A percentile compares a stretch with the other conserved stretches of the same genome.
phyloP scores from a whole-genome alignment of 2,113 vertebrate species.

The Peromyscus californicus region DNA sequence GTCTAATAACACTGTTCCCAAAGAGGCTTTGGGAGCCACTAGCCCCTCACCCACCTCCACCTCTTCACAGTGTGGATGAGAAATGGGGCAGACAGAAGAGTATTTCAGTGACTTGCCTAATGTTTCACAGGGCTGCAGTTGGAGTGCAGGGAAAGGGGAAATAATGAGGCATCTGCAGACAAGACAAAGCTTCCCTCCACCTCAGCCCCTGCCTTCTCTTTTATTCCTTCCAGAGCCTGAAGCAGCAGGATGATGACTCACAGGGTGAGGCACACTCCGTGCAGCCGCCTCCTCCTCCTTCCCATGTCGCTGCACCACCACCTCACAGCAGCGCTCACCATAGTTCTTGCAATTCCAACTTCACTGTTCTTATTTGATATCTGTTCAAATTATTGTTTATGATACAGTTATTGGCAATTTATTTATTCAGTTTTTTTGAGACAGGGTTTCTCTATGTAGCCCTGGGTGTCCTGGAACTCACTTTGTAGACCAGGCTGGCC shows the following conservation, averaged over 20 bases:
- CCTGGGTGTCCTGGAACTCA: not conserved
- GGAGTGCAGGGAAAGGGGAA: conserved; percentile 69
- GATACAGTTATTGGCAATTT: not conserved
- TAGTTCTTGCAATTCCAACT: conserved; percentile 43
- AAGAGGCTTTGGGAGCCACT: conserved; percentile 51
- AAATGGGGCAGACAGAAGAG: conserved; percentile 62
- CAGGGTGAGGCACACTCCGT: conserved; percentile 67
- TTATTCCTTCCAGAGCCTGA: conserved; percentile 64
- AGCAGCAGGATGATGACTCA: conserved; percentile 67
- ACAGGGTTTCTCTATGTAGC: not conserved
- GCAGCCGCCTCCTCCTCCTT: not conserved
- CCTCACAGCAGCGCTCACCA: not conserved
- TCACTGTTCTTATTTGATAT: conserved; percentile 42
- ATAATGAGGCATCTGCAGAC: conserved; percentile 60
- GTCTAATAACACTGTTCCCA: not conserved
- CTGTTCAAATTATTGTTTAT: conserved; percentile 61
- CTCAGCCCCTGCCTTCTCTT: conserved; percentile 66
- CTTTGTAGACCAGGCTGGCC: not conserved
- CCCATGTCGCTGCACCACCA: not conserved
- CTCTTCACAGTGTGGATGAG: conserved; percentile 5
- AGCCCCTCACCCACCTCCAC: not conserved
- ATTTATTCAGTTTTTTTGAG: not conserved
- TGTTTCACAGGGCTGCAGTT: conserved; percentile 72
- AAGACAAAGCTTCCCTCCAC: conserved; percentile 65
- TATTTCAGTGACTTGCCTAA: conserved; percentile 70